Conservation (phyloP, 2,797 vertebrate genomes). For the Moxostoma hubbsi region DNA sequence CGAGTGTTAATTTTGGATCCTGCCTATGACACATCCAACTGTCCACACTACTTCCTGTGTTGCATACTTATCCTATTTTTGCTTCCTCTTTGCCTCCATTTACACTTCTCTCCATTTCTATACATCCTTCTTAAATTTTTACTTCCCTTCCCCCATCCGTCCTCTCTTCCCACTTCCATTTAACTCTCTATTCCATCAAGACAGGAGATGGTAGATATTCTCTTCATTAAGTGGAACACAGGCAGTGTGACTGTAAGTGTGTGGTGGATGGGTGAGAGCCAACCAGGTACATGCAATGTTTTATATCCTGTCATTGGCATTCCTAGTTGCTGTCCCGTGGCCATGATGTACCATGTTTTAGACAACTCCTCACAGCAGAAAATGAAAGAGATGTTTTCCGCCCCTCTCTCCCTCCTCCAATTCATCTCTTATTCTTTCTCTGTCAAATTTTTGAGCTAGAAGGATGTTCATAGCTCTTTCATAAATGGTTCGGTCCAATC, state of each 20-base stretch:
- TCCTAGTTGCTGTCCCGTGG: slow-evolving; percentile 61
- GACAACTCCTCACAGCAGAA: slow-evolving; percentile 49
- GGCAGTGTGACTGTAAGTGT: slow-evolving; percentile 46
- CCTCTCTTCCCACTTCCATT: slow-evolving; percentile 16
- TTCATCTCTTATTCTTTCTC: slow-evolving; percentile 21
- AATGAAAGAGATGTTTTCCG: too few relatives aligned
- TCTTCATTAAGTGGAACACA: slow-evolving; percentile 61
- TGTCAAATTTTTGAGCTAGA: slow-evolving; percentile 47
- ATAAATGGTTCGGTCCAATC: slow-evolving; percentile 63
- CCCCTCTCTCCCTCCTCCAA: background rate
- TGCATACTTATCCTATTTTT: background rate
- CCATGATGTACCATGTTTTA: slow-evolving; percentile 72
- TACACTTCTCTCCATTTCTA: slow-evolving; percentile 1
- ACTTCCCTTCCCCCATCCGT: slow-evolving; percentile 29
- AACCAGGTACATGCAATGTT: slow-evolving; percentile 56
- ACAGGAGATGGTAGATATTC: slow-evolving; percentile 45
- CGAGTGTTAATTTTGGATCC: too few relatives aligned
- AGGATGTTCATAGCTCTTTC: slow-evolving; percentile 29
- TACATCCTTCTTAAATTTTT: slow-evolving; percentile 6
- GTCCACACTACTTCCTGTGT: background rate
- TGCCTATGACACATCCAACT: too few relatives aligned
- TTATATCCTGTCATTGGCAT: slow-evolving; percentile 75
- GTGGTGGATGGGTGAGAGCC: slow-evolving; percentile 35
- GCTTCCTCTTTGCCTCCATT: slow-evolving; percentile 1
- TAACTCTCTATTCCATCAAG: slow-evolving; percentile 31